A percentile compares a stretch with the other conserved stretches of the same genome.
These are phyloP conservation scores for Rotaria macrura DNA, from an alignment of 2,888 invertebrate genomes.

Conservation along the genomic window DNA sequence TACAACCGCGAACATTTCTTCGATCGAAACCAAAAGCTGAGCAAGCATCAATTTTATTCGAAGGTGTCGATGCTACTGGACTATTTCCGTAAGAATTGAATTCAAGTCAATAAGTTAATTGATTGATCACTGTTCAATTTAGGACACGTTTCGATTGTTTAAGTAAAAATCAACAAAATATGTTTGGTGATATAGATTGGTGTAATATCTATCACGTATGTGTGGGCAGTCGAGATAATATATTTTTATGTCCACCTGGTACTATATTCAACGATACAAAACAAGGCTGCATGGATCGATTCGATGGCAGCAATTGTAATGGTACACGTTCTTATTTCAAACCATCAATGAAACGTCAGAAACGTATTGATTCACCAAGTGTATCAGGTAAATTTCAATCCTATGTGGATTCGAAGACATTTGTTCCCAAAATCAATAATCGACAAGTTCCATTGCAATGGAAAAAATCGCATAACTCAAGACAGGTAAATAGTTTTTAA, in stretches of 20 bases:
- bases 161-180: constrained; percentile 21
- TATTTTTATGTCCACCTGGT: constrained; percentile 34
- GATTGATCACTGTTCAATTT: neutral
- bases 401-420: neutral
- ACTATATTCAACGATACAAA: constrained; percentile 29
- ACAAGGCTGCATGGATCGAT: constrained; percentile 33
- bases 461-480: neutral
- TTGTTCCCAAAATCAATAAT: neutral
- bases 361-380: neutral
- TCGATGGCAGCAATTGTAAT: constrained; percentile 17
- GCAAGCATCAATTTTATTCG: constrained; percentile 27
- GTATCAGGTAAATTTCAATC: neutral
- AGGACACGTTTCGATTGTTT: constrained; percentile 27
- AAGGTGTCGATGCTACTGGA: constrained; percentile 31
- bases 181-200: constrained; percentile 31
- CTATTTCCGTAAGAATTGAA: constrained; percentile 22
- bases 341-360: constrained; percentile 25
- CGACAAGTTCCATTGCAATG: neutral
- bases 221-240: constrained; percentile 32
- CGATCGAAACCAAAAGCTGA: constrained; percentile 29
- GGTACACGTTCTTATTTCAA: constrained; percentile 28
- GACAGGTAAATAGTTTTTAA: neutral
- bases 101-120: too few species aligned
- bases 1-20: constrained; percentile 24
- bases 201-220: constrained; percentile 34